Percentiles rank a stretch among this genome's conserved stretches.
Evolutionary conservation across 2,113 vertebrate genomes (phyloP).

Genomic region (Poeciliopsis occidentalis): DNA sequence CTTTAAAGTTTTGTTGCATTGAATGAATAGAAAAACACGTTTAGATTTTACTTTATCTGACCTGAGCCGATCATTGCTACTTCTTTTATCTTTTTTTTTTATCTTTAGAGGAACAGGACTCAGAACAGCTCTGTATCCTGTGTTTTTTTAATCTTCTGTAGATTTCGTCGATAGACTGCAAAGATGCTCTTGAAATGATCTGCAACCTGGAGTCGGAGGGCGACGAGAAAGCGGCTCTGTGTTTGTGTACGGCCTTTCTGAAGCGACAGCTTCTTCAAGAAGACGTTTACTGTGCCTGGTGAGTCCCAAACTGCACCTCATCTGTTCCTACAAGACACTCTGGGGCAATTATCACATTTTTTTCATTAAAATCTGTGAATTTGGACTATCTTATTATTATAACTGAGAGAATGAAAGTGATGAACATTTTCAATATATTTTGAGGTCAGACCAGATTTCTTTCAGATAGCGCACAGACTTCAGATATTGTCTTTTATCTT

Average conservation of each 20-base stretch:
- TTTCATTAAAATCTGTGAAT: too few species aligned
- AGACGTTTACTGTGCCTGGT: slow-evolving; percentile 99
- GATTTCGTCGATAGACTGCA: slow-evolving; percentile 97
- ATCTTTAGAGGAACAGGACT: background rate
- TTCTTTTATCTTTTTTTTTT: background rate
- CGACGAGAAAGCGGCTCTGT: slow-evolving; percentile 94
- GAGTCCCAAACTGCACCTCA: slow-evolving; percentile 58
- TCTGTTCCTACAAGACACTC: too few species aligned
- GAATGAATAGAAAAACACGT: background rate
- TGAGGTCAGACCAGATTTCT: too few species aligned
- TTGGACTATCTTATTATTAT: too few species aligned
- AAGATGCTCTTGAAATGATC: slow-evolving; percentile 99
- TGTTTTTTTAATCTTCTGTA: slow-evolving; percentile 50
- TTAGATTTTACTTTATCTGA: background rate
- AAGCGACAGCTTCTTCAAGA: slow-evolving; percentile 96
- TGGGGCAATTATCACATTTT: too few species aligned
- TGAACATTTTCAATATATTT: too few species aligned
- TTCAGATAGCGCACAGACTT: too few species aligned
- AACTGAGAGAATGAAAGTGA: too few species aligned
- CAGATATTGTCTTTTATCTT: background rate
- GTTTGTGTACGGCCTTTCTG: slow-evolving; percentile 94
- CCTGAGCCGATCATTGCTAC: background rate
- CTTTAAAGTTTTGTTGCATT: background rate
- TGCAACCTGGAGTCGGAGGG: slow-evolving; percentile 98
- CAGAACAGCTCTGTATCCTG: background rate